Evolutionary conservation across 2,113 vertebrate genomes (phyloP).

Genomic region (Archilochus colubris): DNA sequence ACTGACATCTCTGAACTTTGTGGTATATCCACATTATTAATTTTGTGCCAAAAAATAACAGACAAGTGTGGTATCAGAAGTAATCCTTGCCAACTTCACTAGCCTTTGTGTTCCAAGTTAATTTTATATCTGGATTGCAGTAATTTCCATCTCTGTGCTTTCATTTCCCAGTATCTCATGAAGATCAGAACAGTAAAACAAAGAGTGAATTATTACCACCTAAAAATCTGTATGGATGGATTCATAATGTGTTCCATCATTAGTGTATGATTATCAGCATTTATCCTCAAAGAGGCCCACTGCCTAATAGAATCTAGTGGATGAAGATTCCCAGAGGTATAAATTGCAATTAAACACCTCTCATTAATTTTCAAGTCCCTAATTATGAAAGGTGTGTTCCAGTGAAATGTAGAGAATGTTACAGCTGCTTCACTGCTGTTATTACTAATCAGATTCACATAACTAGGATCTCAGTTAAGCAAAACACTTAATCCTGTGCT

Average conservation of each 20-base stretch:
- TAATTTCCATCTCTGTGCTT: background rate
- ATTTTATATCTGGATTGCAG: background rate
- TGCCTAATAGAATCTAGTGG: background rate
- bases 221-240: background rate
- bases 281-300: conserved; percentile 1
- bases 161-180: background rate
- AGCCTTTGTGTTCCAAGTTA: background rate
- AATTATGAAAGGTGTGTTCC: background rate
- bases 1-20: background rate
- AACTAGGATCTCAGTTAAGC: background rate
- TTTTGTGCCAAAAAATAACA: background rate
- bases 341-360: conserved; percentile 23
- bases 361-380: conserved; percentile 30
- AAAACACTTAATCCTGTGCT: background rate
- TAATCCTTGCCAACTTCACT: background rate
- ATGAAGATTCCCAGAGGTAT: conserved; percentile 5
- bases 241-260: background rate
- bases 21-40: background rate
- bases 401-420: background rate
- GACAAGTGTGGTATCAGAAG: background rate
- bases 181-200: background rate
- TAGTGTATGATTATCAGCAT: background rate
- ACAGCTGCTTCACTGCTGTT: background rate
- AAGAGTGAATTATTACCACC: background rate
- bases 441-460: background rate